These are phyloP conservation scores for Mormyrus hasselquistii DNA, from an alignment of 2,797 vertebrate genomes.

Conservation along the genomic window DNA sequence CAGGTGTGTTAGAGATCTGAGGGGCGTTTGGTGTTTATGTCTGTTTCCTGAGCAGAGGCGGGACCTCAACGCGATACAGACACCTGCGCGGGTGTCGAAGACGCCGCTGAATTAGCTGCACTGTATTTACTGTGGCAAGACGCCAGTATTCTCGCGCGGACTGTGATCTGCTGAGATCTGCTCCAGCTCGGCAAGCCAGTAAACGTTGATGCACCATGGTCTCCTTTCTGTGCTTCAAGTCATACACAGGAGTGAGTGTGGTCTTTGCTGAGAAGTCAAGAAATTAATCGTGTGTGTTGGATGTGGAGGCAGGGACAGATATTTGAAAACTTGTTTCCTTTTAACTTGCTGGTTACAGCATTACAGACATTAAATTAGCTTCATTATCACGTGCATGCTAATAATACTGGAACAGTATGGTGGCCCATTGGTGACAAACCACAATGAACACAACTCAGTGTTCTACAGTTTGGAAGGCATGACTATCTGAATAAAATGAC, in stretches of 20 bases:
- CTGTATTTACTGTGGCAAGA: not conserved
- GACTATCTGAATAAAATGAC: constrained; percentile 60
- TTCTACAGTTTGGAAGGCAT: constrained; percentile 47
- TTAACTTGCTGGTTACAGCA: not conserved
- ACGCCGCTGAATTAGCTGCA: too few species aligned
- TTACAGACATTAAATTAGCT: not conserved
- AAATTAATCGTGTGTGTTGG: constrained; percentile 39
- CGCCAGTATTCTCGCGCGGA: too few species aligned
- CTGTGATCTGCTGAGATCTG: not conserved
- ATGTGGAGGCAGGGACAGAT: not conserved
- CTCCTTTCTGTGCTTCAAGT: not conserved
- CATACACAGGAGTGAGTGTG: not conserved
- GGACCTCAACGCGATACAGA: not conserved
- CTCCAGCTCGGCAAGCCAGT: not conserved
- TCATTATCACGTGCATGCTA: not conserved
- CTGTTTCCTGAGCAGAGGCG: not conserved
- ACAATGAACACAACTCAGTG: not conserved
- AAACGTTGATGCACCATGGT: not conserved
- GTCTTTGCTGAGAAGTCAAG: constrained; percentile 12
- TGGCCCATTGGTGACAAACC: not conserved
- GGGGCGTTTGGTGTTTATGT: not conserved
- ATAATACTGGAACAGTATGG: not conserved
- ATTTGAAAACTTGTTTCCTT: not conserved
- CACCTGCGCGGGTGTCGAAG: not conserved
- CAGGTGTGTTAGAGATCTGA: not conserved